These are phyloP conservation scores for Rhadinocentrus ornatus DNA, from an alignment of 2,797 vertebrate species.

Conservation along the genomic window DNA sequence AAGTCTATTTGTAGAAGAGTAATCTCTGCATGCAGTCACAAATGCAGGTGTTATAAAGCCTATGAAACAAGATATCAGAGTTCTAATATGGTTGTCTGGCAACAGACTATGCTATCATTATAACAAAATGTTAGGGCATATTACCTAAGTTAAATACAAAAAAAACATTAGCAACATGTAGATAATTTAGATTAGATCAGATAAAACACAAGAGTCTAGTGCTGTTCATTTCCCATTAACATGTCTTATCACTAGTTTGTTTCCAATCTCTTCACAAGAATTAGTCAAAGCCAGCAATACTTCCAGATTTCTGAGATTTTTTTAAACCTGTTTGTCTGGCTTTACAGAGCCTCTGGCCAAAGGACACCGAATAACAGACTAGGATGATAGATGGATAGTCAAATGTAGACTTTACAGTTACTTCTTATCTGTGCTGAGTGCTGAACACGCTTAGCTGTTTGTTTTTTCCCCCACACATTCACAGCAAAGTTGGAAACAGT, in stretches of 20 bases:
- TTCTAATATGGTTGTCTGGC: constrained; percentile 10
- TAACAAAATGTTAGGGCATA: constrained; percentile 30
- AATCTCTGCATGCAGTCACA: constrained; percentile 26
- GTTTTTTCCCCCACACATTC: constrained; percentile 20
- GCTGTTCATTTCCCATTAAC: neutral
- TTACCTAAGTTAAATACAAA: constrained; percentile 5
- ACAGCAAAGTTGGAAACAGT: constrained; percentile 36
- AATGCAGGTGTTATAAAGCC: constrained; percentile 33
- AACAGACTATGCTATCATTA: constrained; percentile 10
- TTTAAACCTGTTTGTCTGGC: constrained; percentile 38
- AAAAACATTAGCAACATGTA: constrained; percentile 17
- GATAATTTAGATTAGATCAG: constrained; percentile 33
- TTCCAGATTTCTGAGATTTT: constrained; percentile 51
- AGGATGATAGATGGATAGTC: constrained; percentile 31
- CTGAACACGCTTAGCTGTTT: constrained; percentile 30
- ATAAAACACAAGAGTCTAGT: neutral
- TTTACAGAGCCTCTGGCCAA: constrained; percentile 23
- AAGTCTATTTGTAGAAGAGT: constrained; percentile 41
- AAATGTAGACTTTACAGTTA: constrained; percentile 31
- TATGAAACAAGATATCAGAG: constrained; percentile 6
- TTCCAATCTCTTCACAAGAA: constrained; percentile 4
- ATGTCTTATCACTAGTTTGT: neutral
- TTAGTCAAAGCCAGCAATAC: constrained; percentile 30
- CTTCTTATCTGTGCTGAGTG: constrained; percentile 40
- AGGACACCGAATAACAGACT: constrained; percentile 30